Conservation (phyloP, 2,113 vertebrate species). For the Tauraco erythrolophus region DNA sequence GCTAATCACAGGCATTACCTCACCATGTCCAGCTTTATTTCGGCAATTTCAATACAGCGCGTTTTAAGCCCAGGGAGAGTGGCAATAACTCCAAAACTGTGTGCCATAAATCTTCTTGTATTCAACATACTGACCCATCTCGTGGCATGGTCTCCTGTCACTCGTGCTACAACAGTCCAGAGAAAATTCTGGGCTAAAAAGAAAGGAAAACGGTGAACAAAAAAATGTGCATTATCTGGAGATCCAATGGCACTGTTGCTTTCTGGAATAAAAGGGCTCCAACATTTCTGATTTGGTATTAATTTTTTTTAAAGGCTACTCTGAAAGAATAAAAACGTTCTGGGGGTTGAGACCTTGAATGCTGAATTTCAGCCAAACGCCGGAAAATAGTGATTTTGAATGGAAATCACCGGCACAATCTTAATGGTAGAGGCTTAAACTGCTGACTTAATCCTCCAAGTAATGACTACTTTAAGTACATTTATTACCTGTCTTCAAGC, state of each 20-base stretch:
- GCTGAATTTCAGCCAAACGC: not conserved
- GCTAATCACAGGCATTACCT: not conserved
- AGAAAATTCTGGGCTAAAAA: not conserved
- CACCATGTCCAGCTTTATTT: rapidly evolving
- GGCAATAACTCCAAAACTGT: not conserved
- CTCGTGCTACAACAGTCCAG: not conserved
- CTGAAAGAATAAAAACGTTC: not conserved
- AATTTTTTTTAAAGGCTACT: not conserved
- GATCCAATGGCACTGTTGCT: not conserved
- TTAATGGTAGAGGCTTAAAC: not conserved
- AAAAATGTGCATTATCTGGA: not conserved
- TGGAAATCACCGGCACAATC: not conserved
- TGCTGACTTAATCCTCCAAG: not conserved
- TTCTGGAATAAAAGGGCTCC: not conserved
- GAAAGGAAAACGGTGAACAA: rapidly evolving
- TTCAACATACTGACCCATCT: not conserved
- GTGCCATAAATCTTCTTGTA: not conserved
- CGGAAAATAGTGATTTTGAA: not conserved
- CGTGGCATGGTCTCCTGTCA: not conserved
- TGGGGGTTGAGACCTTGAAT: not conserved
- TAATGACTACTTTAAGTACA: not conserved
- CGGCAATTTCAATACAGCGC: not conserved
- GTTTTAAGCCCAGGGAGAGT: not conserved
- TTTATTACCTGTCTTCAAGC: not conserved
- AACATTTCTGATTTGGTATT: not conserved